Evolutionary conservation across 2,113 vertebrate species (phyloP).

Genomic region (Cromileptes altivelis): DNA sequence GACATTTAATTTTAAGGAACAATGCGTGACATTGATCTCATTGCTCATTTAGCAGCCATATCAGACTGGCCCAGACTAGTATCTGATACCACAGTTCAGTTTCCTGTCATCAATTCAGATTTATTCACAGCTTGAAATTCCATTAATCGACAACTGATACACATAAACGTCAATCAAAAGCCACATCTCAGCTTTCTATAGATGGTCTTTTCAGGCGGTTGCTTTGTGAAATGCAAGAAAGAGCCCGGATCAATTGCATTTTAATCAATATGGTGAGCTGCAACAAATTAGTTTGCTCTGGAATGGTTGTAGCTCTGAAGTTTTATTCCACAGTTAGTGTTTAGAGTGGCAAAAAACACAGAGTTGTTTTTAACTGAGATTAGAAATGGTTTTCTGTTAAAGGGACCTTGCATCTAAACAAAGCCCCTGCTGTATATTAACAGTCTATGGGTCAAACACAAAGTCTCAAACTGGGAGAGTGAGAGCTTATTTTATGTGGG

Average conservation of each 20-base stretch:
- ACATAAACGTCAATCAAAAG: slow-evolving; percentile 19
- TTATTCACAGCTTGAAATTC: slow-evolving; percentile 19
- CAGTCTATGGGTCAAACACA: not conserved
- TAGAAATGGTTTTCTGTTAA: not conserved
- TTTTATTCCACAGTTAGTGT: slow-evolving; percentile 18
- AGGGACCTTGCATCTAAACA: not conserved
- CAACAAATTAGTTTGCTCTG: slow-evolving; percentile 22
- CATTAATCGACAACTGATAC: slow-evolving; percentile 8
- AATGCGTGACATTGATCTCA: slow-evolving; percentile 6
- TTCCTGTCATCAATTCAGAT: slow-evolving; percentile 2
- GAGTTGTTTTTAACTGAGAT: slow-evolving; percentile 17
- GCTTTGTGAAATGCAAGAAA: slow-evolving; percentile 41
- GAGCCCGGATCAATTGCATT: slow-evolving; percentile 28
- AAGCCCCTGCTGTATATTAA: not conserved
- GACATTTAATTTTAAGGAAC: not conserved
- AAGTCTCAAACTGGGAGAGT: not conserved
- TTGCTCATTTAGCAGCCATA: slow-evolving; percentile 14
- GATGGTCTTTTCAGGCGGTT: not conserved
- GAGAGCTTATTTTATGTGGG: not conserved
- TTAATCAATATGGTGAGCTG: slow-evolving; percentile 37
- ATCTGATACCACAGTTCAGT: slow-evolving; percentile 8
- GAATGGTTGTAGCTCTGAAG: not conserved
- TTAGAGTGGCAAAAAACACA: slow-evolving; percentile 8
- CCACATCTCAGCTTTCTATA: not conserved
- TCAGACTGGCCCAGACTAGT: not conserved